Evolutionary conservation across 2,113 vertebrate species (phyloP).

Genomic region (Xiphophorus hellerii): DNA sequence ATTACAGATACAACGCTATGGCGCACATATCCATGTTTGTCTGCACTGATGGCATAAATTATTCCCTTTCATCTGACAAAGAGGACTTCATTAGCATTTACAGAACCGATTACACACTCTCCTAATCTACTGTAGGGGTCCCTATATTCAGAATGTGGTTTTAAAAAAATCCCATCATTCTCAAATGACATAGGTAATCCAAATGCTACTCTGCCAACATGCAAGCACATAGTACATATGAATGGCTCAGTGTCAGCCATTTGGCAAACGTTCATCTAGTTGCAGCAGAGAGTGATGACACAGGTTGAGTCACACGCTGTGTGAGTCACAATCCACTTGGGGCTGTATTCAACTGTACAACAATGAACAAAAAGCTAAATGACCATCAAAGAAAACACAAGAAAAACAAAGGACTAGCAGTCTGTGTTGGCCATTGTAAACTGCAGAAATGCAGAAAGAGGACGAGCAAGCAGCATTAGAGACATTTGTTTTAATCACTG

Average conservation of each 20-base stretch:
- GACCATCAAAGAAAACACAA: conserved; percentile 26
- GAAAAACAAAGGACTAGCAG: conserved; percentile 29
- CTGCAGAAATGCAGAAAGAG: neutral
- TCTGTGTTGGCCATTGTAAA: conserved; percentile 13
- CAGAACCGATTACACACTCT: conserved; percentile 20
- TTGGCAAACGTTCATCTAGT: conserved; percentile 35
- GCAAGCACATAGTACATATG: conserved; percentile 33
- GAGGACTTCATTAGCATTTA: conserved; percentile 41
- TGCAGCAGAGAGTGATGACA: conserved; percentile 35
- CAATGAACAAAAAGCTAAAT: conserved; percentile 20
- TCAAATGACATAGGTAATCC: conserved; percentile 36
- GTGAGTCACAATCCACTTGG: conserved; percentile 20
- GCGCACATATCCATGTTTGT: conserved; percentile 1
- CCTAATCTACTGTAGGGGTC: conserved; percentile 17
- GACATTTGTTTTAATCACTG: conserved; percentile 31
- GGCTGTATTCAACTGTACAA: conserved; percentile 13
- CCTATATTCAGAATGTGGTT: conserved; percentile 15
- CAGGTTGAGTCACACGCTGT: conserved; percentile 37
- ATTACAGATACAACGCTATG: conserved; percentile 12
- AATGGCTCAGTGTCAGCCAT: conserved; percentile 38
- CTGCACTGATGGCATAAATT: conserved; percentile 16
- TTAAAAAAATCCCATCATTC: conserved; percentile 12
- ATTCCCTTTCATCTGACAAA: conserved; percentile 35
- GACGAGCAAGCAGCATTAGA: conserved; percentile 10
- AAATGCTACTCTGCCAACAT: conserved; percentile 24